phyloP scores from a whole-genome alignment of 2,113 vertebrate genomes.

The Ammospiza caudacuta region DNA sequence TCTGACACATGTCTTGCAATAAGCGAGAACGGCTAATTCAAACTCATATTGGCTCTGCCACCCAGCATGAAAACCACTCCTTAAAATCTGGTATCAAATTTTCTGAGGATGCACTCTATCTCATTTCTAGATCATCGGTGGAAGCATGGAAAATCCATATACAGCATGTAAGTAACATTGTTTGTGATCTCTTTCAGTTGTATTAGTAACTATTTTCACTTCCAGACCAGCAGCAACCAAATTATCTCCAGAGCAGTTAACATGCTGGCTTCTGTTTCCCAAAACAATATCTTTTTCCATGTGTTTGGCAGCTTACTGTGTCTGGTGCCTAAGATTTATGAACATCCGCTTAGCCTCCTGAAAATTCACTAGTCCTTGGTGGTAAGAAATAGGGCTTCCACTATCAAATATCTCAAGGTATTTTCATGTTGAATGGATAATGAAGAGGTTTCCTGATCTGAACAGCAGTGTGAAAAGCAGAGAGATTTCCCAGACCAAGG shows the following conservation, averaged over 20 bases:
- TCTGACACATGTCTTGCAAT: not conserved
- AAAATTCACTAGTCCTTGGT: not conserved
- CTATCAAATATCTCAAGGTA: not conserved
- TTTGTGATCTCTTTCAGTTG: not conserved
- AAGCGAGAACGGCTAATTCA: not conserved
- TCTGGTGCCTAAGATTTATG: not conserved
- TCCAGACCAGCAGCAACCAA: not conserved
- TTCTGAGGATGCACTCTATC: not conserved
- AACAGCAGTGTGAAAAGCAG: not conserved
- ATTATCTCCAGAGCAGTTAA: not conserved
- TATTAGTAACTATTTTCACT: not conserved
- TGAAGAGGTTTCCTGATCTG: not conserved
- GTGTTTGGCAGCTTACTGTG: not conserved
- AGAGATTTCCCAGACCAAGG: not conserved
- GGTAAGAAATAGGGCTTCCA: not conserved
- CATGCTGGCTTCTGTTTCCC: not conserved
- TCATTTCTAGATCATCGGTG: not conserved
- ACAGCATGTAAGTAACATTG: not conserved
- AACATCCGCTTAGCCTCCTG: not conserved
- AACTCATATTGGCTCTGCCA: not conserved
- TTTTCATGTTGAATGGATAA: not conserved
- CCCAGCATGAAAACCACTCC: not conserved
- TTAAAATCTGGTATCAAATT: not conserved
- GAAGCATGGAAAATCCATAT: not conserved
- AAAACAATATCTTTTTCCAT: not conserved